Conservation (phyloP, 2,888 invertebrate genomes). For the Tethea ocularis region DNA sequence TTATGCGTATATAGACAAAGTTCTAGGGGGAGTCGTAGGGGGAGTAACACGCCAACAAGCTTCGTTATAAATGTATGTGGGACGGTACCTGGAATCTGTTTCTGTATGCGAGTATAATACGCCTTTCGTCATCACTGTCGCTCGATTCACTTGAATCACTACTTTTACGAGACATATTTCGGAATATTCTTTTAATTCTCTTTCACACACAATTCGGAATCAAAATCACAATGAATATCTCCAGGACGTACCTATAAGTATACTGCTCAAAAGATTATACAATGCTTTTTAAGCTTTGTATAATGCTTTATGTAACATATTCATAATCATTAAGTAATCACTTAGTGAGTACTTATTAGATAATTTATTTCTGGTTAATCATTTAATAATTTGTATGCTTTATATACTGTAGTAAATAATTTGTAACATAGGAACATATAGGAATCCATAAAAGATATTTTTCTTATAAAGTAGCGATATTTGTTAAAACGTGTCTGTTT, state of each 20-base stretch:
- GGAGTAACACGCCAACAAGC: neutral
- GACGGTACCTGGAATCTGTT: conserved; percentile 32
- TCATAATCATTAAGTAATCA: conserved; percentile 1
- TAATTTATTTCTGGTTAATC: neutral
- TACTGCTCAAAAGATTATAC: neutral
- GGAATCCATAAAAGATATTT: too few species aligned
- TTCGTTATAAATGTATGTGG: neutral
- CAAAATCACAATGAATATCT: neutral
- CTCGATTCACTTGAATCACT: conserved; percentile 30
- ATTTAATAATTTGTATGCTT: neutral
- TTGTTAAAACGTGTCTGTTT: neutral
- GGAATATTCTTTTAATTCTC: too few species aligned
- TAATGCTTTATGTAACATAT: neutral
- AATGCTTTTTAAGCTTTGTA: neutral
- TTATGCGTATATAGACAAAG: neutral
- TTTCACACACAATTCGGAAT: neutral
- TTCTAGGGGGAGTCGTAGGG: neutral
- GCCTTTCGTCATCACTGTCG: conserved; percentile 38
- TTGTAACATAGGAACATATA: too few species aligned
- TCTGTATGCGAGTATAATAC: conserved; percentile 31
- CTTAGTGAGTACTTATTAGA: neutral
- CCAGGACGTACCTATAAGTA: neutral
- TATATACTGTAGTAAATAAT: too few species aligned
- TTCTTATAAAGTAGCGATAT: too few species aligned
- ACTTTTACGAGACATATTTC: neutral